Base-by-base conservation (phyloP, 2,113 vertebrate genomes). In the Tamias sibiricus region DNA sequence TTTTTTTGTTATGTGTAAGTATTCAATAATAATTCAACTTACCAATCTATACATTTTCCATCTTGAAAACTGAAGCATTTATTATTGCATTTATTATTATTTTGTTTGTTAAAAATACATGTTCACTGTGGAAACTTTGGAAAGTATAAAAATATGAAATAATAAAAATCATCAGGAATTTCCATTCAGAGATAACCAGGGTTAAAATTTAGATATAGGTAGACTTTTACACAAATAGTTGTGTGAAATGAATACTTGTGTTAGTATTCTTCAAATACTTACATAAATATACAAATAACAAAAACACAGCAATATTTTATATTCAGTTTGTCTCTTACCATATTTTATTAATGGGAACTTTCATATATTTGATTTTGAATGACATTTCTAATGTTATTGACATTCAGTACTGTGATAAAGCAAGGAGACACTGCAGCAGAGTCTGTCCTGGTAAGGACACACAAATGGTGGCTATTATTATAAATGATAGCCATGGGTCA, bases 361-460 rank as follows among this genome's bases (percentile, higher is more conserved):
- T 54, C 40, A 7, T 49, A 64, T 20, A 54, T 90, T 91, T 87
- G 26, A 80, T 68, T 95, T 86, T 13, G 16, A 44, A 37, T 83
- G 20, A n/a, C 4, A 77, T 72, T 93, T 94, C 17, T 91, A 47
- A 76, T 86, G 91, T 91, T 71, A 47, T n/a, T 76, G n/a, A 40
- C 28, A 57, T 19, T 54, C 1, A 91, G 9, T 32, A 20, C 72
- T 54, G 40, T 35, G 83, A 85, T 32, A 71, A 84, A 88, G 12
- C 87, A 57, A 85, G 69, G 19, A 11, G 19, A 47, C 42, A 57
- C 0, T 22, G 16, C 26, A 37, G n/a, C 40, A 6, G 35, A 75
- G n/a, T 20, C 24, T n/a, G 64, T 62, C 10, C 79, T 77, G 35
- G 3, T 35, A 42, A 88, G 26, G 16, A 69, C 52, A 76, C 17